Conservation (phyloP, 2,888 invertebrate species). For the Criorhina ranunculi region DNA sequence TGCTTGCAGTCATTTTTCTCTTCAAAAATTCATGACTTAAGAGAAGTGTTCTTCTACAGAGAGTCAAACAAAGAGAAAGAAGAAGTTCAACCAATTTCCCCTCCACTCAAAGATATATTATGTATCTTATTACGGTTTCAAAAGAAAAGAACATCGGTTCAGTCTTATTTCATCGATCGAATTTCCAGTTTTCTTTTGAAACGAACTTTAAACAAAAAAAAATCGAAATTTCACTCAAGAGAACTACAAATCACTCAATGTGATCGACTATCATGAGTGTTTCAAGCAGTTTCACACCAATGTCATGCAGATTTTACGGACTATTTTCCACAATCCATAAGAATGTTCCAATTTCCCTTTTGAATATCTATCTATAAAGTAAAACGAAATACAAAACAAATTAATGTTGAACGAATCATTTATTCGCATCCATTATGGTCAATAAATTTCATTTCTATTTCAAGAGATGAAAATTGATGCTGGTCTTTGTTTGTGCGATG, state of each 20-base stretch:
- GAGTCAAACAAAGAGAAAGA: background rate
- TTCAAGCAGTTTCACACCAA: slow-evolving; percentile 30
- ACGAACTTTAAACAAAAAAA: background rate
- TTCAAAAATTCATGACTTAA: too few species aligned
- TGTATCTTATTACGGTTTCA: background rate
- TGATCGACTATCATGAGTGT: background rate
- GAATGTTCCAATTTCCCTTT: slow-evolving; percentile 31
- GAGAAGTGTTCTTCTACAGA: too few species aligned
- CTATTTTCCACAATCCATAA: slow-evolving; percentile 25
- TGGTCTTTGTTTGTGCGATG: slow-evolving; percentile 68
- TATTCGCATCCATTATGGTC: slow-evolving; percentile 68
- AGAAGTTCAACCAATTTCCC: background rate
- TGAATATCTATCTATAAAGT: slow-evolving; percentile 21
- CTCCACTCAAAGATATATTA: slow-evolving; percentile 2
- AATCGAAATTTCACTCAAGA: slow-evolving; percentile 3
- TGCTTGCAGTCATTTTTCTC: too few species aligned
- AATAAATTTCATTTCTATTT: slow-evolving; percentile 65
- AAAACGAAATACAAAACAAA: slow-evolving; percentile 60
- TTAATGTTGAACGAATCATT: slow-evolving; percentile 68
- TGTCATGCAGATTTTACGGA: slow-evolving; percentile 63
- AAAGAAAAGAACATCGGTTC: too few species aligned
- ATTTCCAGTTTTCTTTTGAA: background rate
- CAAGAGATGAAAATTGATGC: slow-evolving; percentile 70
- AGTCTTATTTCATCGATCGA: too few species aligned
- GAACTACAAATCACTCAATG: background rate